These are phyloP conservation scores for Embidobia sp. DNA, from an alignment of 2,888 invertebrate species.

Conservation along the genomic window DNA sequence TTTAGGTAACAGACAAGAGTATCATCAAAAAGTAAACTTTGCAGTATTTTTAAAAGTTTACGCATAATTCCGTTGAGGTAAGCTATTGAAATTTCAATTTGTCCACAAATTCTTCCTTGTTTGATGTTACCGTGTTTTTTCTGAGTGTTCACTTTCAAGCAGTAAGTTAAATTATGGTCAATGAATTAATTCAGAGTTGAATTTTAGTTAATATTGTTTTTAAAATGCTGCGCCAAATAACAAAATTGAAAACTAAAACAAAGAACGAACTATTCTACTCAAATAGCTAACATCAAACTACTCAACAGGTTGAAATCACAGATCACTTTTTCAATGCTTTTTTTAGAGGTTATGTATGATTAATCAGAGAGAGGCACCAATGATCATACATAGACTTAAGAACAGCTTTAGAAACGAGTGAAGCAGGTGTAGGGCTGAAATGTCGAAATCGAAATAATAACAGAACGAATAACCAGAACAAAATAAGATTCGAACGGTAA, in stretches of 20 bases:
- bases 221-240: not conserved
- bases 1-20: no score
- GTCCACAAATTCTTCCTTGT: no score
- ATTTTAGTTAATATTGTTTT: no score
- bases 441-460: constrained; percentile 2
- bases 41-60: no score
- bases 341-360: not conserved
- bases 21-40: no score
- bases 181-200: no score
- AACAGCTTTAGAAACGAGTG: constrained; percentile 9
- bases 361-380: constrained; percentile 1
- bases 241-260: not conserved
- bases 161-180: no score
- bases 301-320: constrained; percentile 16
- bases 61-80: no score
- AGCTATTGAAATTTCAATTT: no score
- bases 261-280: constrained; percentile 18
- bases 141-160: no score
- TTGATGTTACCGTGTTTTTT: no score
- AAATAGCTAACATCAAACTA: constrained; percentile 36
- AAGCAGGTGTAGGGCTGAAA: constrained; percentile 18
- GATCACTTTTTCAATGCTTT: constrained; percentile 24
- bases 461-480: not conserved
- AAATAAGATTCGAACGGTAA: constrained; percentile 11
- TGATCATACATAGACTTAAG: constrained; percentile 7